Percentiles rank a stretch among this genome's conserved stretches.
Conservation (phyloP, 2,113 vertebrate species). For the Tapirus terrestris region DNA sequence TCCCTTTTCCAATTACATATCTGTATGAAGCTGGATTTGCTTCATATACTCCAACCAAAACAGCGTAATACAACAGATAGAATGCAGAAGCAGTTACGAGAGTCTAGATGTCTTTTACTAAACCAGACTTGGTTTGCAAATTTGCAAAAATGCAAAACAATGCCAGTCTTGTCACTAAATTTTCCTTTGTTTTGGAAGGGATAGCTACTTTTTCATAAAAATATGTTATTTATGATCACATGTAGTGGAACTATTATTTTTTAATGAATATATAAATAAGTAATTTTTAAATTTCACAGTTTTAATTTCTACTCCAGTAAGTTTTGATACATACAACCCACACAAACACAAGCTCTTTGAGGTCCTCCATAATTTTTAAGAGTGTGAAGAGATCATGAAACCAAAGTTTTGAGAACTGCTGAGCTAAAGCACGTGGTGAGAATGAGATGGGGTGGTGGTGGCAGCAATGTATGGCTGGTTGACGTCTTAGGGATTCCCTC, state of each 20-base stretch:
- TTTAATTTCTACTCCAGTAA: neutral
- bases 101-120: slow-evolving; percentile 53
- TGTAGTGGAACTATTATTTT: neutral
- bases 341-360: neutral
- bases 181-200: slow-evolving; percentile 44
- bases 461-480: neutral
- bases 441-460: accelerated
- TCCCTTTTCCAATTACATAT: neutral
- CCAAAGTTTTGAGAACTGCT: neutral
- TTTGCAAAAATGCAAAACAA: slow-evolving; percentile 27
- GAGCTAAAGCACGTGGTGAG: neutral
- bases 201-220: slow-evolving; percentile 38
- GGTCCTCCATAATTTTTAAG: neutral
- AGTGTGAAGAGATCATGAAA: neutral
- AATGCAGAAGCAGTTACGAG: slow-evolving; percentile 10
- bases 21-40: slow-evolving; percentile 25
- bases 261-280: neutral
- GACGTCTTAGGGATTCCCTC: neutral
- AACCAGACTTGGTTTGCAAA: neutral
- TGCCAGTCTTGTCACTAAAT: neutral
- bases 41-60: slow-evolving; percentile 55
- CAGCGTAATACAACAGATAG: neutral
- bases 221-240: neutral
- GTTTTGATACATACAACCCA: neutral
- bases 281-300: neutral